Evolutionary conservation across 2,797 vertebrate genomes (phyloP).

Genomic region (Eutrigla gurnardus): DNA sequence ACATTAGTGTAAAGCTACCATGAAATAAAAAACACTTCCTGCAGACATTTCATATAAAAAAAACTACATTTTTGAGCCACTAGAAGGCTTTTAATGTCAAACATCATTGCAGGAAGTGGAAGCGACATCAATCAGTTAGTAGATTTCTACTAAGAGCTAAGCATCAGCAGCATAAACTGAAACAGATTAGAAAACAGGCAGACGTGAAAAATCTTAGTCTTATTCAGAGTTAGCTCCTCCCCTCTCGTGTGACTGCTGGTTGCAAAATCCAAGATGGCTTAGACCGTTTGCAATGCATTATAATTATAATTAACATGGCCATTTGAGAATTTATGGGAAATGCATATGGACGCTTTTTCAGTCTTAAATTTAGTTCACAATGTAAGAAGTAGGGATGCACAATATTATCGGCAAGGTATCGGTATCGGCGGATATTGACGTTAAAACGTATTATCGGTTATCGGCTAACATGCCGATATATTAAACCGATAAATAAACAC

Average conservation of each 20-base stretch:
- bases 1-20: background rate
- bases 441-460: too few relatives aligned
- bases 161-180: background rate
- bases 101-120: background rate
- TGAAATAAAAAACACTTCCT: background rate
- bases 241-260: too few relatives aligned
- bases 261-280: too few relatives aligned
- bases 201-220: too few relatives aligned
- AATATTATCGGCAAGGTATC: too few relatives aligned
- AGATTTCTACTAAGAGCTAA: background rate
- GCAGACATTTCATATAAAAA: background rate
- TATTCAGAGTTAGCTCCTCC: too few relatives aligned
- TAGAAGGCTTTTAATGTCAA: constrained; percentile 1
- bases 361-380: background rate
- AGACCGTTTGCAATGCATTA: too few relatives aligned
- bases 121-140: background rate
- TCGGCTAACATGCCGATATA: too few relatives aligned
- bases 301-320: background rate
- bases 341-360: background rate
- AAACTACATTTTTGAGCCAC: background rate
- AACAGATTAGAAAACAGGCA: too few relatives aligned
- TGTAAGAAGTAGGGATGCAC: too few relatives aligned
- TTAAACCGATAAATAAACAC: too few relatives aligned
- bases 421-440: too few relatives aligned
- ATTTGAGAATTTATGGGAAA: background rate